Conservation (phyloP, 1,140 invertebrate genomes). For the Chionoecetes opilio region DNA sequence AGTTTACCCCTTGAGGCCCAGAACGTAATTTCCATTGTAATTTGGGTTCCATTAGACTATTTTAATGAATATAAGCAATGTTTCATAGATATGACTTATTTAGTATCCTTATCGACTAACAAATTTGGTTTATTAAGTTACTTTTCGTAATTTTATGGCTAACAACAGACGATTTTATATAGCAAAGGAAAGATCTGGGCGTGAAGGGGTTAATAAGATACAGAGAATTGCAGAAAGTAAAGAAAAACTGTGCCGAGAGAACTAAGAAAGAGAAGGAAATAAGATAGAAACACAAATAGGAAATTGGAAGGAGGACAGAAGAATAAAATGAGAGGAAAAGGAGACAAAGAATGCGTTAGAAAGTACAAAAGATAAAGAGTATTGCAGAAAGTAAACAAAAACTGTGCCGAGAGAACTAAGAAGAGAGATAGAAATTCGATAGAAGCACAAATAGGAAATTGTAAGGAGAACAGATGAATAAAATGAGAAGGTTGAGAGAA, state of each 20-base stretch:
- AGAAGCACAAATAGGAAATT: not conserved
- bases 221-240: not conserved
- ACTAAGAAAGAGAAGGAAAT: not conserved
- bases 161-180: too few species aligned
- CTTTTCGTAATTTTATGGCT: too few species aligned
- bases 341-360: not conserved
- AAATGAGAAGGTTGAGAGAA: not conserved
- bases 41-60: too few species aligned
- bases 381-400: not conserved
- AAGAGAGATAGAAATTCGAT: not conserved
- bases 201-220: not conserved
- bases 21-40: too few species aligned
- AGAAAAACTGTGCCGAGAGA: not conserved
- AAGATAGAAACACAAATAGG: not conserved
- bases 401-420: not conserved
- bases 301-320: not conserved
- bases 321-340: not conserved
- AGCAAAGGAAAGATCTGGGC: too few species aligned
- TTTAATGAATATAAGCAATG: too few species aligned
- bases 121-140: too few species aligned
- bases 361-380: not conserved
- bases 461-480: not conserved
- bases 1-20: too few species aligned
- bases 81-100: too few species aligned
- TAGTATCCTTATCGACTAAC: too few species aligned